Evolutionary conservation across 2,113 vertebrate species (phyloP), one percentile per base, ranked within the genome.

Genomic region (Nerophis lumbriciformis): DNA sequence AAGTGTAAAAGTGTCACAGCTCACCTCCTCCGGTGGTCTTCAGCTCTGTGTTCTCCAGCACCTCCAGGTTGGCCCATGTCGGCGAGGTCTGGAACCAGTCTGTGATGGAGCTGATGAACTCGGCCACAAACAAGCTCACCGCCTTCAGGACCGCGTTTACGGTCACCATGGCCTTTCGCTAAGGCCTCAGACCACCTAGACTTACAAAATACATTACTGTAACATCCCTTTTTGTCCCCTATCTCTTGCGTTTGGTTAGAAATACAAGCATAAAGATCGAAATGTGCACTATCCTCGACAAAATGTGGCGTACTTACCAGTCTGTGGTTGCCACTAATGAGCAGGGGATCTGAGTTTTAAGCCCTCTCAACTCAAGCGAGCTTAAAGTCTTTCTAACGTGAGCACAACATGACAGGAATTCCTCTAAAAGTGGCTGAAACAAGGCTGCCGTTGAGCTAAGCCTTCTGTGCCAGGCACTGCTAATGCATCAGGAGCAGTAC

Each of bases 21-120:
- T 85, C 83, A 93, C 93, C 88, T 56, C 83, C 79, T 51, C 81
- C 90, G 56, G 92, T 77, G 2, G 87, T 86, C 77, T 92, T 93
- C 63, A 94, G 82, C 5, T 94, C 90, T 53, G 90, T 87, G 0
- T 88, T 86, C 76, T 92, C 91, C 77, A 96, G 84, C 59, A 93
- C 91, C 53, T 90, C 79, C 57, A 91, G 2, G 0, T 89, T 80
- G 0, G 93, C 94, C 51, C 85, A 88, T 61, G 85, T 87, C 4
- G 93, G 77, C 80, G 92, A 91, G 49, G 92, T 78, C 61, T 95
- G 91, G 72, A 95, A 92, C 6, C 93, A 53, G 75, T 92, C 91
- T 1, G 90, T 94, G 83, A 95, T 87, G 66, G 92, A 93, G 65
- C 93, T 80, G 63, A 87, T 65, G 56, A 82, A n/a, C 44, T 85